Conservation (phyloP, 1,140 invertebrate genomes). For the Monomorium pharaonis region DNA sequence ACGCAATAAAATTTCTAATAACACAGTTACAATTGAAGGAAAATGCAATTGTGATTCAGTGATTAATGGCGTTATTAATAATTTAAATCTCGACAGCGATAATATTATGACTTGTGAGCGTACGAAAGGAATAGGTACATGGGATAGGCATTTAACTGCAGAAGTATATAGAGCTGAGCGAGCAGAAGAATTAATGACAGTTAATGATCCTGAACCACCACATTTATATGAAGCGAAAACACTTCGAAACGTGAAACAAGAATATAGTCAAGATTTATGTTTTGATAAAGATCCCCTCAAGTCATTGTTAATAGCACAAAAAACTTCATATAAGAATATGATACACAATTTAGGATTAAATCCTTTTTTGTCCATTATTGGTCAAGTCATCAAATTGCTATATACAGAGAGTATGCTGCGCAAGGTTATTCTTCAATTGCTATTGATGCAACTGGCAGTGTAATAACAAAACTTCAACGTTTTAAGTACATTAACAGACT, state of each 20-base stretch:
- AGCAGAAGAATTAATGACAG: not conserved
- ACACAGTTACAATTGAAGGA: not conserved
- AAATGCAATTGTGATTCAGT: not conserved
- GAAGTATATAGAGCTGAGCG: slow-evolving; percentile 8
- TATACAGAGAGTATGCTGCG: not conserved
- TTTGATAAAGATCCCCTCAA: not conserved
- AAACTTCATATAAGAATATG: not conserved
- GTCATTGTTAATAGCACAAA: not conserved
- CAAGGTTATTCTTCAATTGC: not conserved
- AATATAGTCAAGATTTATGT: not conserved
- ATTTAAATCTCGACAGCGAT: not conserved
- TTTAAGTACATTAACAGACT: too few relatives aligned
- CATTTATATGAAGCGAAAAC: not conserved
- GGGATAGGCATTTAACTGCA: not conserved
- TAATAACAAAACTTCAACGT: too few relatives aligned
- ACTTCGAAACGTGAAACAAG: not conserved
- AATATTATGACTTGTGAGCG: not conserved
- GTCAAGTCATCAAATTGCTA: not conserved
- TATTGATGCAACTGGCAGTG: not conserved
- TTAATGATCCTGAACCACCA: not conserved
- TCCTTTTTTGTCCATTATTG: not conserved
- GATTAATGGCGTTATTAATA: slow-evolving; percentile 14
- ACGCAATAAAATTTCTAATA: not conserved
- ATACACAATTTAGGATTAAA: slow-evolving; percentile 5
- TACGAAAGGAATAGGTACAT: not conserved